Evolutionary conservation across 2,888 invertebrate species (phyloP).

Genomic region (Serripes groenlandicus): DNA sequence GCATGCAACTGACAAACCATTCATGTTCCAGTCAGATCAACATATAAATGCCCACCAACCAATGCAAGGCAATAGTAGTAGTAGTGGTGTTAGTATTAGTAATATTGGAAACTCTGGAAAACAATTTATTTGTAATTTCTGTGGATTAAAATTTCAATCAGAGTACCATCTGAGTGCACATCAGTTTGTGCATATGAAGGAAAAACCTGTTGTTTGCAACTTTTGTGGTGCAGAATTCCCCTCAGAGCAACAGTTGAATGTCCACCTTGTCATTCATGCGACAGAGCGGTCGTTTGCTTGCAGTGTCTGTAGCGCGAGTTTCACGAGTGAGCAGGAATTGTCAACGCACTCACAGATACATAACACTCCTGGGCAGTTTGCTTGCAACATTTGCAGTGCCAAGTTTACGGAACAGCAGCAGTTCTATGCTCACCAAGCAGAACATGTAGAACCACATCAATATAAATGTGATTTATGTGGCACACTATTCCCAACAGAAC

Average conservation of each 20-base stretch:
- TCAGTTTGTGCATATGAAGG: neutral
- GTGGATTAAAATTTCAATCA: constrained; percentile 8
- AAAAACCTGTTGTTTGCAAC: neutral
- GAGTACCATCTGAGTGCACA: constrained; percentile 2
- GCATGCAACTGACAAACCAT: neutral
- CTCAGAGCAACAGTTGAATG: neutral
- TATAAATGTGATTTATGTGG: constrained; percentile 19
- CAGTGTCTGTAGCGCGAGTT: neutral
- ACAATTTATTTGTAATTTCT: neutral
- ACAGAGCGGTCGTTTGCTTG: neutral
- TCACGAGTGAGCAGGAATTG: neutral
- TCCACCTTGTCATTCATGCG: neutral
- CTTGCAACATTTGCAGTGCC: neutral
- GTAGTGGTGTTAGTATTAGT: neutral
- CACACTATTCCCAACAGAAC: neutral
- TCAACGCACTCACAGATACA: neutral
- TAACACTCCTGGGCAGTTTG: neutral
- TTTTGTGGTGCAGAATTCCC: neutral
- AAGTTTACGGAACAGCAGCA: constrained; percentile 1
- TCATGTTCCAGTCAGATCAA: neutral
- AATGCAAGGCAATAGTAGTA: neutral
- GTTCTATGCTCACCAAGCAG: neutral
- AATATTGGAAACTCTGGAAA: neutral
- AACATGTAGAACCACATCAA: neutral
- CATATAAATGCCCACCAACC: neutral